Evolutionary conservation across 2,888 invertebrate genomes (phyloP), one percentile per base, ranked within the genome.

Genomic region (Callinectes sapidus): DNA sequence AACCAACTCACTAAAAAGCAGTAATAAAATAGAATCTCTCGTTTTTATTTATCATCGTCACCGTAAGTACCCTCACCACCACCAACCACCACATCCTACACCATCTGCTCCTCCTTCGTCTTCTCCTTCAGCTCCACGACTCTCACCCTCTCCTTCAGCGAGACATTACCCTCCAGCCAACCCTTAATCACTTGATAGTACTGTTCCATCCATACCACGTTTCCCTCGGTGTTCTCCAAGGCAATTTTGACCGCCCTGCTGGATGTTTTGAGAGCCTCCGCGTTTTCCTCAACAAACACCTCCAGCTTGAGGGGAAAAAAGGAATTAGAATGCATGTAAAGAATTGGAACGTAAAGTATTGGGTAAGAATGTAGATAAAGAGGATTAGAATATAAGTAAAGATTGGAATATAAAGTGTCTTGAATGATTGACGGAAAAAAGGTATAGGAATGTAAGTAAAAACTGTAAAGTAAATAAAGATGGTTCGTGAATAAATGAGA

Each of bases 131-230:
- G 1, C 81, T n/a, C 13, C 81, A 35, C 28, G 2, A 32, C 35
- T 35, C 2, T 35, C 81, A 16, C 81, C n/a, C 13, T 0, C 81
- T 81, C 81, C 81, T 35, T 32, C 81, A 8, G 14, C 16, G 13
- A 14, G 13, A 3, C 81, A 5, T 81, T 81, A 0, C 35, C 81
- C 81, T 35, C 16, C 16, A 81, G 81, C 81, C 81, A 81, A 2
- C 28, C 32, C 18, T 81, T 32, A 8, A 91, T 91, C 2, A 35
- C 32, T 10, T 88, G 54, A 90, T 95, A 95, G 92, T 96, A 95
- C 14, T 95, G 94, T 28, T 95, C 93, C 95, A 96, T 96, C 96
- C 96, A 96, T 42, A 95, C 95, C 39, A 96, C 95, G 95, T 96
- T 96, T n/a, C 95, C 95, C 32, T 95, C 94, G 0, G 95, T 95